phyloP scores from a whole-genome alignment of 2,113 vertebrate species.

The Prunella himalayana region DNA sequence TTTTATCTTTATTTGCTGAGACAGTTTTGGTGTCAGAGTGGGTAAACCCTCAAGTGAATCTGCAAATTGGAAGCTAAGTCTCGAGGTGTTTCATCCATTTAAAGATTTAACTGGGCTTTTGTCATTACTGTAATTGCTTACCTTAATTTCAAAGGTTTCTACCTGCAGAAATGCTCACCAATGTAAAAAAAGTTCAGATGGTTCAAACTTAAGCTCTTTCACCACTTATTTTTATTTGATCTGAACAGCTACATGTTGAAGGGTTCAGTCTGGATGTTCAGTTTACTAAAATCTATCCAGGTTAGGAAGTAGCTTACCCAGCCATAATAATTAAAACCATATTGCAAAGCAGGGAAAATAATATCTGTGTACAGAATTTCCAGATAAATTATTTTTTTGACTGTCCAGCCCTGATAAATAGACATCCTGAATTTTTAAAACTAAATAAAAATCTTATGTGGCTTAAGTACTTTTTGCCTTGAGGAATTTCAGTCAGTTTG shows the following conservation, averaged over 20 bases:
- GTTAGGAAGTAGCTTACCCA: not conserved
- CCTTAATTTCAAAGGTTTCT: not conserved
- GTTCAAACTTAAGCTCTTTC: not conserved
- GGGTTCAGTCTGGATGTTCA: not conserved
- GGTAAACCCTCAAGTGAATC: not conserved
- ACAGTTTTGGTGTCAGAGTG: not conserved
- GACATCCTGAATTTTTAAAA: conserved; percentile 63
- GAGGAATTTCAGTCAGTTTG: conserved; percentile 75
- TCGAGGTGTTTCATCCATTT: not conserved
- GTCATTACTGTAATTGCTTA: not conserved
- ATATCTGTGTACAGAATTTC: not conserved
- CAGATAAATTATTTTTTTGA: conserved; percentile 39
- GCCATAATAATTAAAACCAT: not conserved
- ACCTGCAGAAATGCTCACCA: not conserved
- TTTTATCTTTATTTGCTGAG: not conserved
- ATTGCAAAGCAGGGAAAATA: not conserved
- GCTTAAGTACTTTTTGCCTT: conserved; percentile 78
- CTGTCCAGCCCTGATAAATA: conserved; percentile 52
- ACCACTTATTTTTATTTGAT: not conserved
- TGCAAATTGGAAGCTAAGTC: not conserved
- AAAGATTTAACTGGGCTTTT: not conserved
- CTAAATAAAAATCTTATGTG: conserved; percentile 53
- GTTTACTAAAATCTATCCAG: not conserved
- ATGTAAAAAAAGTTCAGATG: not conserved
- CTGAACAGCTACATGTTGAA: not conserved